A percentile compares a stretch with the other conserved stretches of the same genome.
phyloP scores from a whole-genome alignment of 1,140 invertebrate genomes.

The Drosophila simulans region DNA sequence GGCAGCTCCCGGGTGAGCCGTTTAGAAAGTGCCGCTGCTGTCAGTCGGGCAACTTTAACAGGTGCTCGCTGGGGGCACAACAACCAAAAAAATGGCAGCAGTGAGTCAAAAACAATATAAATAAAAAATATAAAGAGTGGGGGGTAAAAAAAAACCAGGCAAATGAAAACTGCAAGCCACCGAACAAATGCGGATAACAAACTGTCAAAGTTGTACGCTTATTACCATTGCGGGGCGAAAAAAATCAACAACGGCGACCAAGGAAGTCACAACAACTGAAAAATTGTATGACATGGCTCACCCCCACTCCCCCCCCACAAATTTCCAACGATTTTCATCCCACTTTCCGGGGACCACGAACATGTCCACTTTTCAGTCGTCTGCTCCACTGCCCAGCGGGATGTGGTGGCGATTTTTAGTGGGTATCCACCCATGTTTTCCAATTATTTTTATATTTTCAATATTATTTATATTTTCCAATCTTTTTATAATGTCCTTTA shows the following conservation, averaged over 20 bases:
- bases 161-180: constrained; percentile 58
- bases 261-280: constrained; percentile 41
- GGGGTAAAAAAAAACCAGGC: neutral
- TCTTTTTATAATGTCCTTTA: neutral
- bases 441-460: no score
- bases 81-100: constrained; percentile 25
- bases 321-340: neutral
- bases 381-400: constrained; percentile 20
- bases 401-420: constrained; percentile 19
- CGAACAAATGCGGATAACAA: constrained; percentile 78
- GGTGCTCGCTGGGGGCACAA: constrained; percentile 60
- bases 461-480: no score
- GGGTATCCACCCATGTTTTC: constrained; percentile 1
- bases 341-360: constrained; percentile 37
- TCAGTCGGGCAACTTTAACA: constrained; percentile 67
- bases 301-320: neutral
- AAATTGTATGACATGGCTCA: constrained; percentile 66
- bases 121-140: constrained; percentile 19
- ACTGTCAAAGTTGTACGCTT: constrained; percentile 81
- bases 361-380: constrained; percentile 40
- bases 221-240: constrained; percentile 59
- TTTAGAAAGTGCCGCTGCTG: constrained; percentile 65
- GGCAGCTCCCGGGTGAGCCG: constrained; percentile 55
- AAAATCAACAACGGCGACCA: constrained; percentile 10
- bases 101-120: constrained; percentile 9